Conservation (phyloP, 2,888 invertebrate genomes). For the Calameuta filiformis region DNA sequence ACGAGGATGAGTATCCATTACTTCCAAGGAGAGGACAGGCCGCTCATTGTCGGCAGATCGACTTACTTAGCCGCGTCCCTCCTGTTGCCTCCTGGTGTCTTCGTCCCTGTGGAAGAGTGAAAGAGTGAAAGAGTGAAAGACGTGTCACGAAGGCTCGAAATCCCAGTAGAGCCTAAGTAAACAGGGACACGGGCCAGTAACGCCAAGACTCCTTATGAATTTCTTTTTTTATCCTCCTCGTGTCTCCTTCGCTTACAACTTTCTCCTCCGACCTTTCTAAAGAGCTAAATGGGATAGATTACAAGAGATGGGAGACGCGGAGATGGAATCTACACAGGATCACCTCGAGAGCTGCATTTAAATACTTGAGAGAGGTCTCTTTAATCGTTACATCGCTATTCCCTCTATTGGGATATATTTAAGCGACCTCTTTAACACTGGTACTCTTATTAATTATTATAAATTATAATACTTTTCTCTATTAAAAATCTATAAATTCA, state of each 20-base stretch:
- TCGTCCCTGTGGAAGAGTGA: background rate
- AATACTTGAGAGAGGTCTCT: background rate
- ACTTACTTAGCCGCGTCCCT: background rate
- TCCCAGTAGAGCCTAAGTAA: constrained; percentile 32
- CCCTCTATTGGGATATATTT: background rate
- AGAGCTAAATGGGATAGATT: background rate
- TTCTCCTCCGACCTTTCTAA: background rate
- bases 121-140: background rate
- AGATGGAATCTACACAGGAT: background rate
- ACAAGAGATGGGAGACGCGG: background rate
- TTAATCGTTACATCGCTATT: background rate
- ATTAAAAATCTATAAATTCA: background rate
- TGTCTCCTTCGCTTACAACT: background rate
- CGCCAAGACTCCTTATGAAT: background rate
- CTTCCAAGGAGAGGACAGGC: constrained; percentile 35
- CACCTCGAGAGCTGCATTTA: background rate
- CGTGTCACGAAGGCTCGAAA: constrained; percentile 1
- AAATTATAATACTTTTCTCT: background rate
- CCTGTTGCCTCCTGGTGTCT: background rate
- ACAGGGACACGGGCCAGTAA: constrained; percentile 24
- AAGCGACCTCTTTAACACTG: background rate
- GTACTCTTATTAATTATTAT: background rate
- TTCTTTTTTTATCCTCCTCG: background rate
- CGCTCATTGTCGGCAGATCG: constrained; percentile 26
- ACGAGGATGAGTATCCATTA: constrained; percentile 33